phyloP scores from a whole-genome alignment of 1,140 invertebrate genomes.

The Drosophila prosaltans region DNA sequence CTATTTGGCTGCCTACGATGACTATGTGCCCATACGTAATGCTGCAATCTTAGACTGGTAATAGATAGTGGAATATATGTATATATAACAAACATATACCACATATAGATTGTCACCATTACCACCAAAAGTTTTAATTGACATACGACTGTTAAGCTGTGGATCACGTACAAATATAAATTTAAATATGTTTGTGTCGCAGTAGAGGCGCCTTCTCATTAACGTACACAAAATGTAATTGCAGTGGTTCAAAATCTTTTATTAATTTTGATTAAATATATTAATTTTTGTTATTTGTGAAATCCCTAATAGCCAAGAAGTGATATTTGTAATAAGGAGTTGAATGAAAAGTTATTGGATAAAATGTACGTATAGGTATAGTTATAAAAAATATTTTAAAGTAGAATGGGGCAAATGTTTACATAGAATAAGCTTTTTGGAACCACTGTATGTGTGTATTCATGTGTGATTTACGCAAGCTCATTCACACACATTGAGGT shows the following conservation, averaged over 20 bases:
- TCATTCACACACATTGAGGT: not conserved
- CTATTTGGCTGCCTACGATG: conserved; percentile 94
- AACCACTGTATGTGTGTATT: not conserved
- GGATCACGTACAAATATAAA: conserved; percentile 4
- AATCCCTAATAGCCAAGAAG: no score
- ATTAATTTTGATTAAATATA: no score
- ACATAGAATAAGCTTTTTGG: not conserved
- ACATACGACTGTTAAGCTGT: conserved; percentile 15
- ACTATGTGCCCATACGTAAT: conserved; percentile 89
- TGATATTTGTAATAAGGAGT: no score
- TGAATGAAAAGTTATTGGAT: no score
- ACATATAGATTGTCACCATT: not conserved
- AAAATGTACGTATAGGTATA: no score
- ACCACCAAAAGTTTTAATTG: conserved; percentile 3
- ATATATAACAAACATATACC: not conserved
- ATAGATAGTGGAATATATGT: not conserved
- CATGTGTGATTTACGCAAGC: conserved; percentile 4
- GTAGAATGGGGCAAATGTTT: not conserved
- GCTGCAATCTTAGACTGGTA: conserved; percentile 20
- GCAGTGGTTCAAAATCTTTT: conserved; percentile 24
- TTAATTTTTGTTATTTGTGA: no score
- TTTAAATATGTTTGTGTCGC: not conserved
- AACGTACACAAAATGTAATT: not conserved
- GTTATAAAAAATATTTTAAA: no score
- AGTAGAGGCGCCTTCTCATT: not conserved